Conservation (phyloP, 2,888 invertebrate genomes). For the Diarsia dahlii region DNA sequence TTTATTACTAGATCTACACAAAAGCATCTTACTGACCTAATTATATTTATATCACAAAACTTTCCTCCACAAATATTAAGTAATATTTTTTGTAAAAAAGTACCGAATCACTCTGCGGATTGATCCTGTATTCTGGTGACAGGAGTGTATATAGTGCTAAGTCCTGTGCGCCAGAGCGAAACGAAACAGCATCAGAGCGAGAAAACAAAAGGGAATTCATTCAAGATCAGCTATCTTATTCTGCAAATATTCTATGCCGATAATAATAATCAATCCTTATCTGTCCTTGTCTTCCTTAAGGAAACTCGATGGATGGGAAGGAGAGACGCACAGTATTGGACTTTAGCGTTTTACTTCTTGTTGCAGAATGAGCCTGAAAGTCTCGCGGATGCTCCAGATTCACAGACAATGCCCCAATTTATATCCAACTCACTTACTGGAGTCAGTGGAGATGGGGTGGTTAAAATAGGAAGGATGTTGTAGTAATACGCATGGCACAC, state of each 20-base stretch:
- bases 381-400: constrained; percentile 88
- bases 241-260: constrained; percentile 79
- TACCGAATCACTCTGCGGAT: constrained; percentile 83
- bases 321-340: constrained; percentile 69
- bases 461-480: constrained; percentile 76
- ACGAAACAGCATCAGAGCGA: constrained; percentile 81
- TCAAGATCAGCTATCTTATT: constrained; percentile 85
- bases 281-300: constrained; percentile 73
- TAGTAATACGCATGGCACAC: constrained; percentile 67
- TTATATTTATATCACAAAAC: constrained; percentile 39
- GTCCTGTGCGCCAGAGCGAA: constrained; percentile 83
- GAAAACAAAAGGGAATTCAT: constrained; percentile 87
- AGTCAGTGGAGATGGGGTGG: constrained; percentile 83
- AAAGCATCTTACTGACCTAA: not conserved
- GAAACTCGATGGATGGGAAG: constrained; percentile 64
- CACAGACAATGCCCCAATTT: constrained; percentile 91
- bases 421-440: constrained; percentile 90
- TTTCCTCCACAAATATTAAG: constrained; percentile 30
- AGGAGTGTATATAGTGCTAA: constrained; percentile 81
- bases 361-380: constrained; percentile 85
- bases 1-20: not conserved
- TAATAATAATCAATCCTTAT: constrained; percentile 80
- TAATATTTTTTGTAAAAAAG: constrained; percentile 60
- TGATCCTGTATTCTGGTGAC: constrained; percentile 87
- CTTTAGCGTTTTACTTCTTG: constrained; percentile 75